A percentile compares a stretch with the other conserved stretches of the same genome.
Conservation (phyloP, 2,888 invertebrate genomes). For the Limenitis camilla region DNA sequence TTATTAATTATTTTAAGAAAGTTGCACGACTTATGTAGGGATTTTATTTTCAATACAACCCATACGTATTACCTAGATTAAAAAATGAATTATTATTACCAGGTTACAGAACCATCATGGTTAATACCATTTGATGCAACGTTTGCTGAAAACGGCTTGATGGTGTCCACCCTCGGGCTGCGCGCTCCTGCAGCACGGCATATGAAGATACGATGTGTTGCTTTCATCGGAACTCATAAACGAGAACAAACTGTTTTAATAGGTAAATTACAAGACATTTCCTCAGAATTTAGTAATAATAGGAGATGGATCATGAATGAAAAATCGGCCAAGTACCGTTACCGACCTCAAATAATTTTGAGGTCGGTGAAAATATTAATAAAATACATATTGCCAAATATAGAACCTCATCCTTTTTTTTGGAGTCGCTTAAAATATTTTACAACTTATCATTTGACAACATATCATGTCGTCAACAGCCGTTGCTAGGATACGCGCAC, state of each 20-base stretch:
- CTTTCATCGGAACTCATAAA: conserved; percentile 54
- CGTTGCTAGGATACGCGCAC: too few relatives aligned
- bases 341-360: too few relatives aligned
- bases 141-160: conserved; percentile 51
- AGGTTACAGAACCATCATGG: conserved; percentile 56
- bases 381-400: too few relatives aligned
- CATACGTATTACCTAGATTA: not conserved
- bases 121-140: conserved; percentile 49
- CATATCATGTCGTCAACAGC: too few relatives aligned
- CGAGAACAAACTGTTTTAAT: conserved; percentile 56
- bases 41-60: too few relatives aligned
- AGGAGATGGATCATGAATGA: not conserved
- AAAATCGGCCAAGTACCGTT: too few relatives aligned
- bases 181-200: conserved; percentile 47
- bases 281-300: not conserved
- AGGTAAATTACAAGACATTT: conserved; percentile 34
- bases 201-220: conserved; percentile 60
- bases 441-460: too few relatives aligned
- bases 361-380: too few relatives aligned
- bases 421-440: too few relatives aligned
- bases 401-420: too few relatives aligned
- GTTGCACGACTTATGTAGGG: too few relatives aligned
- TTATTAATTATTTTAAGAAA: too few relatives aligned
- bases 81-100: conserved; percentile 5
- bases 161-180: conserved; percentile 55